Evolutionary conservation across 2,888 invertebrate genomes (phyloP).

Genomic region (Eubasilissa splendida): DNA sequence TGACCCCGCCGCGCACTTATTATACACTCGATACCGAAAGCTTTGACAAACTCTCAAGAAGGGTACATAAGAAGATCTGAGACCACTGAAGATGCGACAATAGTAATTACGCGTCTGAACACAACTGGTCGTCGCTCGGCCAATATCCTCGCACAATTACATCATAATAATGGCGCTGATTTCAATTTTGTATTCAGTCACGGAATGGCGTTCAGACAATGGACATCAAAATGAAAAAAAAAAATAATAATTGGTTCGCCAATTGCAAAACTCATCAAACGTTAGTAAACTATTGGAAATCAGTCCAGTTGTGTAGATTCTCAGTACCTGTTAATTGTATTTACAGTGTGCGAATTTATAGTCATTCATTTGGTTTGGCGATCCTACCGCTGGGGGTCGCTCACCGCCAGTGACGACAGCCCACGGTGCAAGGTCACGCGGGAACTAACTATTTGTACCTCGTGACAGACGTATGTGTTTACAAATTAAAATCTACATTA

Average conservation of each 20-base stretch:
- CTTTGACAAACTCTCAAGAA: background rate
- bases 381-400: conserved; percentile 18
- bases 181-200: background rate
- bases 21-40: background rate
- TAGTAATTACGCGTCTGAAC: too few relatives aligned
- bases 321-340: too few relatives aligned
- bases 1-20: conserved; percentile 17
- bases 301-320: too few relatives aligned
- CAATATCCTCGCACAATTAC: background rate
- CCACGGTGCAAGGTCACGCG: too few relatives aligned
- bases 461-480: too few relatives aligned
- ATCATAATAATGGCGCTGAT: background rate
- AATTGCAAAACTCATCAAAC: too few relatives aligned
- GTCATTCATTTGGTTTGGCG: conserved; percentile 25
- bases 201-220: too few relatives aligned
- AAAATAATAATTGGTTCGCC: too few relatives aligned
- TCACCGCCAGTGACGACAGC: conserved; percentile 12
- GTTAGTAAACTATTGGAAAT: too few relatives aligned
- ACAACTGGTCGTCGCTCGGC: background rate
- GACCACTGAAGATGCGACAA: background rate
- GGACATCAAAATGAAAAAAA: too few relatives aligned
- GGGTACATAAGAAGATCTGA: background rate
- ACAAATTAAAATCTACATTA: too few relatives aligned
- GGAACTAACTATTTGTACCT: background rate
- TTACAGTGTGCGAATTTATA: background rate